Base-by-base conservation (phyloP, 2,888 invertebrate species). In the Trypoxylon attenuatum region DNA sequence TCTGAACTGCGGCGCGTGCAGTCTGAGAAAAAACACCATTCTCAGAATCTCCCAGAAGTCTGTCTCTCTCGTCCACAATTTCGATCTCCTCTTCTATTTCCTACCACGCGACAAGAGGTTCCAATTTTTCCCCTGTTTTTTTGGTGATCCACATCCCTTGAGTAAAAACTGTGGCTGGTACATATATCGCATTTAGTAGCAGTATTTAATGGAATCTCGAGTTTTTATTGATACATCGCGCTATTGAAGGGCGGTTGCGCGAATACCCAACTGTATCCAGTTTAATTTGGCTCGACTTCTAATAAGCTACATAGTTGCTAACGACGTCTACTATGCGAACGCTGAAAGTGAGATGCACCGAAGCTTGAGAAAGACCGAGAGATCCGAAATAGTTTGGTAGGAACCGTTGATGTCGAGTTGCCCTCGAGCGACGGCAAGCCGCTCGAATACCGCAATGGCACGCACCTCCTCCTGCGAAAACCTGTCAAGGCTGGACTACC, bases 271-370 rank as follows among this genome's bases (percentile, higher is more conserved):
- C 38, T 50, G 45, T 41, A 46, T 54, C 50, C 47, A 25, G 51
- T 54, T 69, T 52, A 67, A 61, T 62, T 62, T 49, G 54, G 29
- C 46, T 10, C 19, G 45, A 42, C 42, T 56, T 22, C 49, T n/a
- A n/a, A n/a, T 8, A 46, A 39, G 21, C 13, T 15, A 13, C 33
- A 16, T 49, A 53, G 49, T 45, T 13, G 51, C 10, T 42, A 64
- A 58, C 54, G 19, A 45, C 29, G 49, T 16, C 39, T 29, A 49
- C n/a, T 16, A 22, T 42, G 59, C 41, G 52, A 29, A 55, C 33
- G 45, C 42, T 33, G 29, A n/a, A n/a, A n/a, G n/a, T n/a, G n/a
- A n/a, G n/a, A n/a, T n/a, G n/a, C n/a, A n/a, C n/a, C n/a, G n/a
- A n/a, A n/a, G n/a, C n/a, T n/a, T n/a, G n/a, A n/a, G n/a, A n/a